Percentiles rank a stretch among this genome's conserved stretches.
Conservation (phyloP, 2,888 invertebrate genomes). For the Cosmia trapezina region DNA sequence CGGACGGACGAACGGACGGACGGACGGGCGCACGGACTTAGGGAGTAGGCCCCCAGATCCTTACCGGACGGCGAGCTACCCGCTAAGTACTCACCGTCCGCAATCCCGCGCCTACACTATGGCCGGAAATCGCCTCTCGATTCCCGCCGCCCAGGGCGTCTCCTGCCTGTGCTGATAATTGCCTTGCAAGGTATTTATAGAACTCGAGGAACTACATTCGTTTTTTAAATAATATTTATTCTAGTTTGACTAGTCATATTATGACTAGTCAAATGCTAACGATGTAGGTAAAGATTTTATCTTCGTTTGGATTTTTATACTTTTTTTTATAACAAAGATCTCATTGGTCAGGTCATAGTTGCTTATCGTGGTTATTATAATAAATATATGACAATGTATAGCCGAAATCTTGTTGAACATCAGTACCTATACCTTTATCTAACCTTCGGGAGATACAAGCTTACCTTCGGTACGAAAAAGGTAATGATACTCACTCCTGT, state of each 20-base stretch:
- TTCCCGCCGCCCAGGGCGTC: no score
- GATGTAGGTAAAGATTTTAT: not conserved
- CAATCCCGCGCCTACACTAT: no score
- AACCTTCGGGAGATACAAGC: not conserved
- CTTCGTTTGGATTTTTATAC: not conserved
- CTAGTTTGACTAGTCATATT: no score
- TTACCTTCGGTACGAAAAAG: constrained; percentile 11
- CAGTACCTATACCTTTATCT: not conserved
- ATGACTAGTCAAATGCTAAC: not conserved
- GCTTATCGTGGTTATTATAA: not conserved
- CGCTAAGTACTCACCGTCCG: no score
- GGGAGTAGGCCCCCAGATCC: no score
- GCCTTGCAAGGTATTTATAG: not conserved
- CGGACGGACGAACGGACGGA: no score
- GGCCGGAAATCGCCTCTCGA: no score
- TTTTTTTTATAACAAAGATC: not conserved
- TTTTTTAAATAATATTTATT: not conserved
- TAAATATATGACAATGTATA: not conserved
- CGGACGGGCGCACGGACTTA: no score
- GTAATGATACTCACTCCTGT: constrained; percentile 12
- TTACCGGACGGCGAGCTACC: no score
- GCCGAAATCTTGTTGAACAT: not conserved
- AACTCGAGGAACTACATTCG: not conserved
- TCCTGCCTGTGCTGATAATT: no score
- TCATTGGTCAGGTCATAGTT: not conserved